Base-by-base conservation (phyloP, 1,140 invertebrate genomes). In the Potamilus streckersoni region DNA sequence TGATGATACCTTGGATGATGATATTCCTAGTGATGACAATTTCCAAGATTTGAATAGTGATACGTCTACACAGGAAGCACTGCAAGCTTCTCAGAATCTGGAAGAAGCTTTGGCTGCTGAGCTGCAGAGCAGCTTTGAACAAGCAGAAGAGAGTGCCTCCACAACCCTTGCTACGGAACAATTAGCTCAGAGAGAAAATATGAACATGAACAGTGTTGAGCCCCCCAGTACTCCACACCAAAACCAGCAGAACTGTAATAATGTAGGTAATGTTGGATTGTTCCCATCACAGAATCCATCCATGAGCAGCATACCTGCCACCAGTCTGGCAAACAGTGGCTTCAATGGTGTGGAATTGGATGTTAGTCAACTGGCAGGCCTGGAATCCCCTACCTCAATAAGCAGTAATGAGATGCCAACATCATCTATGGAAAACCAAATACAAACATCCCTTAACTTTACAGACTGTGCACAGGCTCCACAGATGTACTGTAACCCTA, bases 351-450 rank as follows among this genome's bases (percentile, higher is more conserved):
- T 95, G 94, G 95, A 96, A 77, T 89, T 96, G 69, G 95, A 96
- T 88, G 95, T 95, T 0, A 93, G 92, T 80, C 95, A 96, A 84
- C 87, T 96, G 38, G 27, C 75, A 59, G 95, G 94, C 8, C 89
- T 97, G 69, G 95, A 96, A 84, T 96, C 96, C 0, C 95, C 96
- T 0, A 94, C 95, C 0, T 95, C 95, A 27, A 96, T 97, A 73
- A 94, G 94, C 0, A 95, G 95, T 58, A 91, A 87, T 82, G 95
- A 96, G 87, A 92, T 96, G 84, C 93, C 94, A 2, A 94, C 93
- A 19, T 88, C 86, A 80, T 86, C 89, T 20, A 87, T 87, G 14
- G 89, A 89, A 61, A 74, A 49, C 77, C 82, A 14, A 85, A 84
- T 70, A 19, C 63, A 20, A 56, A 83, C n/a, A 17, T 93, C 55